phyloP scores from a whole-genome alignment of 2,113 vertebrate genomes.

The Lampris incognitus region DNA sequence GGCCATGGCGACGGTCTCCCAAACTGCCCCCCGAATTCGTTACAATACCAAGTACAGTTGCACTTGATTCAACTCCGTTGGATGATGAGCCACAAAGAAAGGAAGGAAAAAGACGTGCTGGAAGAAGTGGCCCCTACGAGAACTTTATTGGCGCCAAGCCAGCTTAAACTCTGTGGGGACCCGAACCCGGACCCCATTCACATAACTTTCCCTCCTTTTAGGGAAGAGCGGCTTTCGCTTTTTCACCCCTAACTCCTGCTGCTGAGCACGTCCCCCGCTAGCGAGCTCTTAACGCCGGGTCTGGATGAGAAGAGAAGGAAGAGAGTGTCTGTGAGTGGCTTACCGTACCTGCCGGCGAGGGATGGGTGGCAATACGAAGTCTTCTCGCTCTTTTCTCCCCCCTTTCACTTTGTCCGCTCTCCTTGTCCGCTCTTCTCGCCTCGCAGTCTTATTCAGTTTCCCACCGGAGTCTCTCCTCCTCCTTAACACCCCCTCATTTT shows the following conservation, averaged over 20 bases:
- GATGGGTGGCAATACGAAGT: conserved; percentile 7
- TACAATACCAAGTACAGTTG: too few species aligned
- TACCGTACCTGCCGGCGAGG: conserved; percentile 62
- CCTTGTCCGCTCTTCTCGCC: conserved; percentile 29
- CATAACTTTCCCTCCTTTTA: neutral
- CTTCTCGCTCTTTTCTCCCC: neutral
- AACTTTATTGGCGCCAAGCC: conserved; percentile 39
- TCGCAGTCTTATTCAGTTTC: conserved; percentile 61
- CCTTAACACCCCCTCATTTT: conserved; percentile 61
- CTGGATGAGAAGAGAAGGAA: conserved; percentile 16
- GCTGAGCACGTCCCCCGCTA: neutral
- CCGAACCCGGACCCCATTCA: conserved; percentile 7
- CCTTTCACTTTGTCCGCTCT: conserved; percentile 27
- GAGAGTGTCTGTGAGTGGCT: conserved; percentile 2
- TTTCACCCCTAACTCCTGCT: neutral
- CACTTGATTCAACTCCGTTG: too few species aligned
- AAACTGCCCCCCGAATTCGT: too few species aligned
- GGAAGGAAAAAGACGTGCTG: neutral
- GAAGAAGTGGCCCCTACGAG: conserved; percentile 22
- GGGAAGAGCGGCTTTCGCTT: neutral
- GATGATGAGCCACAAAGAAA: neutral
- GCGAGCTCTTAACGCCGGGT: neutral
- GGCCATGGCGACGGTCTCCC: too few species aligned
- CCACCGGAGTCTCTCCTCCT: conserved; percentile 66
- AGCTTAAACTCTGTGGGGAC: conserved; percentile 66